phyloP scores from a whole-genome alignment of 2,888 invertebrate genomes.

The Rapana venosa region DNA sequence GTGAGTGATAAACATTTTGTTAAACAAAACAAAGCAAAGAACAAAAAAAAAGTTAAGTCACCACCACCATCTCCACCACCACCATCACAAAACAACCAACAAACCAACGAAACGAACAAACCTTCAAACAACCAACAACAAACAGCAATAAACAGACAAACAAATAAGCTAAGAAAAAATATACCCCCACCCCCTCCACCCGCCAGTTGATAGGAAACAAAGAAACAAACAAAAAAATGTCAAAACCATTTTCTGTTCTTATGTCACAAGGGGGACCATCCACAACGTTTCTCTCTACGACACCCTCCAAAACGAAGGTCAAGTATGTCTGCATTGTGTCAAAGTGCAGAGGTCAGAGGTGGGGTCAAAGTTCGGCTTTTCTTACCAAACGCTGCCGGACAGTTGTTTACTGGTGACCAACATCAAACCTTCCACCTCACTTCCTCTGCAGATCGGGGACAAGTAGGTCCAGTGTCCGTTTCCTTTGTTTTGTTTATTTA shows the following conservation, averaged over 20 bases:
- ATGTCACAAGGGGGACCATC: not conserved
- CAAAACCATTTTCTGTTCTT: not conserved
- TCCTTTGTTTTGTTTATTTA: not conserved
- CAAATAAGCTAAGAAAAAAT: no score
- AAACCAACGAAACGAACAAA: no score
- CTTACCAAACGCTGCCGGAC: constrained; percentile 28
- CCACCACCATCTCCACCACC: no score
- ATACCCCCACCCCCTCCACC: not conserved
- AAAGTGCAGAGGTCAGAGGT: constrained; percentile 44
- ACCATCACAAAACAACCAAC: no score
- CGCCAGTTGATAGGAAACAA: no score
- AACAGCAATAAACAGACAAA: no score
- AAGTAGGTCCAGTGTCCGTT: constrained; percentile 44
- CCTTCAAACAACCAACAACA: no score
- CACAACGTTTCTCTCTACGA: constrained; percentile 34
- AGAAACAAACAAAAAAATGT: no score
- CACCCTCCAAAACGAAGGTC: constrained; percentile 43
- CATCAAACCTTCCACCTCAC: not conserved
- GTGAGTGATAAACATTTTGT: no score
- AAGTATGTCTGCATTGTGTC: constrained; percentile 53
- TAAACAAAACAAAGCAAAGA: no score
- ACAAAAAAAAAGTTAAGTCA: no score
- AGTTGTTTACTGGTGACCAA: constrained; percentile 26
- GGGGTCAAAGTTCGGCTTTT: constrained; percentile 38
- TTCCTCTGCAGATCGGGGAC: constrained; percentile 50